A percentile compares a stretch with the other conserved stretches of the same genome.
These are phyloP conservation scores for Vicugna pacos DNA, from an alignment of 2,113 vertebrate species.

Conservation along the genomic window DNA sequence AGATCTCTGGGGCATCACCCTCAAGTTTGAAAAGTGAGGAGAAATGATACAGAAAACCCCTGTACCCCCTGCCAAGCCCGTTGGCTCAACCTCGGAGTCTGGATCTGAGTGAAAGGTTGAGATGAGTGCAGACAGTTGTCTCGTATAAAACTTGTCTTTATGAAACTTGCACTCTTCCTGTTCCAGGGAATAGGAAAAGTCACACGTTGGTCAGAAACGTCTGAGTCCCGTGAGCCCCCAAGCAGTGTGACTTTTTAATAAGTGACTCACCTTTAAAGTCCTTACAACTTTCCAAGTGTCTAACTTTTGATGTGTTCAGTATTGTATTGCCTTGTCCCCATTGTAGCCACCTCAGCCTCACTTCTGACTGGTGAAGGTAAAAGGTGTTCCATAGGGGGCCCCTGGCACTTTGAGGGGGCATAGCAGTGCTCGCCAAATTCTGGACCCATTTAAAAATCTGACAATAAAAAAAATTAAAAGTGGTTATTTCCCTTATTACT, in stretches of 20 bases:
- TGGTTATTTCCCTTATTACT: conserved; percentile 56
- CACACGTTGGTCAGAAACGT: not conserved
- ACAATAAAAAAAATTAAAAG: conserved; percentile 69
- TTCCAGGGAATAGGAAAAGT: not conserved
- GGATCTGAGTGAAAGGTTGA: not conserved
- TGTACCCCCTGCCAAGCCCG: not conserved
- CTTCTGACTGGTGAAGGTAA: conserved; percentile 75
- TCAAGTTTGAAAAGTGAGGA: not conserved
- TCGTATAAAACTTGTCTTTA: not conserved
- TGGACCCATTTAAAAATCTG: conserved; percentile 66
- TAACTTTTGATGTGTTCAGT: conserved; percentile 63
- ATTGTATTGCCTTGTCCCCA: conserved; percentile 58
- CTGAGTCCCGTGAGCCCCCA: conserved; percentile 24
- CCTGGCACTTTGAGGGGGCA: not conserved
- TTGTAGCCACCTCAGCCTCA: conserved; percentile 55
- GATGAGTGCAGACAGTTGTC: not conserved
- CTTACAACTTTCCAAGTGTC: conserved; percentile 74
- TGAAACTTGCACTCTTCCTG: not conserved
- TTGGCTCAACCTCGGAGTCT: not conserved
- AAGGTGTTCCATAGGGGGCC: conserved; percentile 49
- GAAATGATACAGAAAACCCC: not conserved
- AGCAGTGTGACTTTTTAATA: conserved; percentile 71
- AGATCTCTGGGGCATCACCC: not conserved
- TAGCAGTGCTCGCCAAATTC: conserved; percentile 47
- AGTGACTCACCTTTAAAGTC: conserved; percentile 54